Evolutionary conservation across 2,888 invertebrate genomes (phyloP), one percentile per base, ranked within the genome.

Genomic region (Vandiemenella viatica): DNA sequence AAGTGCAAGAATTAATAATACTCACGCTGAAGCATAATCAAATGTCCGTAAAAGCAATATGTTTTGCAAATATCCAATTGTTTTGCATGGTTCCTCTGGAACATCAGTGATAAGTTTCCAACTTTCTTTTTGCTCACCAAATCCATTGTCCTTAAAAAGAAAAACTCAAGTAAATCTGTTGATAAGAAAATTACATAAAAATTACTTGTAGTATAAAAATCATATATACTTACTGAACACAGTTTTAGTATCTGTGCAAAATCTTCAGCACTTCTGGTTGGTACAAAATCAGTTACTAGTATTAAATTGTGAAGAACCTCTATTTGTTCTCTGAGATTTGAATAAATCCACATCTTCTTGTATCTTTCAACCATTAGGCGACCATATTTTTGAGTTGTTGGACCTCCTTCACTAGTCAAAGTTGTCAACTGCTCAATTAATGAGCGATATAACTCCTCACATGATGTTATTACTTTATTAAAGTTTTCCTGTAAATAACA

Each of bases 261-360:
- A 32, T 32, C 32, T n/a, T 32, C 32, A 4, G 32, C 13, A 4
- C 13, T 32, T n/a, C 32, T 32, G 5, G 32, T 2, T 32, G 32
- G 5, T 13, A 32, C n/a, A 10, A 32, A 13, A 32, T 32, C 32
- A 13, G 32, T 32, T 32, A 32, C 32, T 32, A 32, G 32, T 13
- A 32, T 32, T 32, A 32, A 32, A 21, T 42, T 42, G 21, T 42
- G 42, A 21, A 42, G 42, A 17, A 42, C 20, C 21, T 42, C 42
- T 19, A 42, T 42, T 19, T 42, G 42, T 20, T 42, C 42, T 21
- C 42, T 42, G 13, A 42, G 21, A n/a, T 42, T 42, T 21, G 19
- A 42, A 20, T 20, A 19, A n/a, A 19, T 17, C 42, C 42, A 42
- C 20, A 17, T 18, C 7, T 19, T 17, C 20, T 42, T 17, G 20